Evolutionary conservation across 2,113 vertebrate species (phyloP), one percentile per base, ranked within the genome.

Genomic region (Axis porcinus): DNA sequence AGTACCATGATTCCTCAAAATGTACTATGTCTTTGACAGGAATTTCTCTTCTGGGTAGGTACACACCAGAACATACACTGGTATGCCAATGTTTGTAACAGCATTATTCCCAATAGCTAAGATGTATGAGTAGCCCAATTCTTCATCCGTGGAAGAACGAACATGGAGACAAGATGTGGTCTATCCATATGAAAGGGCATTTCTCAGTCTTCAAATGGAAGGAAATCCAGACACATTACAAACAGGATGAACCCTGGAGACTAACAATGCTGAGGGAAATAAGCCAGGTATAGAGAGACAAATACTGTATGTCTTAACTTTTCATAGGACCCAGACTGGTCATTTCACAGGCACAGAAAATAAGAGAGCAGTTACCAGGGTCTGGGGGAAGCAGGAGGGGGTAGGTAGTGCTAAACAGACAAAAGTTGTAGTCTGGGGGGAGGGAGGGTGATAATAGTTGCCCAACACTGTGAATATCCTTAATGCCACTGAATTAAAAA

Each of bases 121-220:
- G 10, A 40, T 21, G 9, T 40, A 9, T 4, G 36, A 74, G 1
- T n/a, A 19, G 58, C n/a, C n/a, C 9, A 21, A 23, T 40, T 70
- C n/a, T 70, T n/a, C 10, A 6, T 70, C 17, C 19, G 9, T 70
- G 67, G 10, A 13, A 25, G 36, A 74, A 43, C 12, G 14, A 74
- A 74, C 58, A 60, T 11, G 21, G 5, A 12, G 11, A 40, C 67
- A 40, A 74, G 25, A 12, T 74, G 67, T 74, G 67, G 19, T 74
- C 5, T 0, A 40, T 40, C 36, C 36, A 13, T 25, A 36, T 16
- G 12, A 5, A 11, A 11, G 19, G 8, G 36, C 10, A 40, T 3
- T 74, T 12, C 19, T 70, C 67, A 74, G 11, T 13, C 21, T 40
- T 25, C 5, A 11, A 11, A 40, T 1, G 36, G 21, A 40, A 74